Base-by-base conservation (phyloP, 2,888 invertebrate genomes). In the Aradus depressus region DNA sequence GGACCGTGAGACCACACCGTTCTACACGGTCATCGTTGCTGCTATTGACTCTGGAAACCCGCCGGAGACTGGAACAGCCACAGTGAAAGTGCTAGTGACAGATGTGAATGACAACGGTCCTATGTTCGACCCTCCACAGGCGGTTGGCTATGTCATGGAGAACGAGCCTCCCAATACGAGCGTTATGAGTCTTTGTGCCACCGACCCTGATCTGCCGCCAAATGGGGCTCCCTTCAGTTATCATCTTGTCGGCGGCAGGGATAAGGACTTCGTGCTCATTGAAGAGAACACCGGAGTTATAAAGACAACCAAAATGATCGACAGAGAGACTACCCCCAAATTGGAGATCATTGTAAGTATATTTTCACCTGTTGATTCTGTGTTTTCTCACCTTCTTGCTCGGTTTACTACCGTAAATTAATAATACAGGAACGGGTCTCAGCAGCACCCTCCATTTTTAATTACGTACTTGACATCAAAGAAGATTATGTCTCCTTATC, bases 51-150 rank as follows among this genome's bases (percentile, higher is more conserved):
- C 84, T 4, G 92, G 92, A 1, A 67, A 76, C 10, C 92, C 92
- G 2, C 89, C 91, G 2, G 89, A 91, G 70, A 92, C 91, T 39
- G 93, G 91, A n/a, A 88, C 87, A 0, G 77, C 90, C 1, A 79
- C 80, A 1, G 84, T 95, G 0, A 81, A 79, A 65, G 81, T 95
- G 47, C 75, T 79, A 21, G 65, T 95, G 1, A 74, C 77, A 6
- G 93, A 95, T 66, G 77, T 91, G n/a, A 95, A 95, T 64, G 93
- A 95, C 64, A 93, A 93, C 65, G 89, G 88, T 0, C 95, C 93
- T 0, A 70, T 79, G 28, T 89, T 95, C 63, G 81, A 84, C 58
- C 72, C 80, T 0, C 70, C 75, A 1, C 78, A 77, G 58, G 75
- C 84, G 18, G 68, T 81, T 35, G 92, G 89, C 0, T 79, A 81